A percentile compares a stretch with the other conserved stretches of the same genome.
Evolutionary conservation across 2,113 vertebrate species (phyloP).

Genomic region (Oryzias melastigma): DNA sequence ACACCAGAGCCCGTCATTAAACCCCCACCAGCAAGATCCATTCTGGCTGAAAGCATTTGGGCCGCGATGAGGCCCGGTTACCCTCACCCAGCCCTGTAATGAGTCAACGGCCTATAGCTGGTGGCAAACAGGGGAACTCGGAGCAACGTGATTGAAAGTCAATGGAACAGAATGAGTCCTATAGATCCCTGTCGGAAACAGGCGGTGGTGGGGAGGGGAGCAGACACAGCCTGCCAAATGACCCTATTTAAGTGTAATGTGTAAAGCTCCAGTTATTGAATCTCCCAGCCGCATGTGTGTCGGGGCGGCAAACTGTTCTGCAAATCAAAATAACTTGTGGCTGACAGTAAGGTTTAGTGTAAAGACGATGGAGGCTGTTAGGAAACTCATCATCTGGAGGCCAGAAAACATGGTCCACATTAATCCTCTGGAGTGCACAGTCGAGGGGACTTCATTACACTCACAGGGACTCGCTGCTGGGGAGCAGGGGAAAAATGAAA

Average conservation of each 20-base stretch:
- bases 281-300: conserved; percentile 23
- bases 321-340: conserved; percentile 35
- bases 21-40: conserved; percentile 27
- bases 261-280: conserved; percentile 49
- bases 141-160: conserved; percentile 67
- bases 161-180: conserved; percentile 58
- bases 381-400: conserved; percentile 26
- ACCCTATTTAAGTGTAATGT: conserved; percentile 63
- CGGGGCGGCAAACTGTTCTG: conserved; percentile 24
- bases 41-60: conserved; percentile 27
- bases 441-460: conserved; percentile 15
- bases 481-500: conserved; percentile 9
- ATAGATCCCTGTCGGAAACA: conserved; percentile 56
- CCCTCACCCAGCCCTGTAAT: conserved; percentile 46
- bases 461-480: conserved; percentile 18
- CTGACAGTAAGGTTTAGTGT: conserved; percentile 28
- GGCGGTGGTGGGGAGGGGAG: conserved; percentile 35
- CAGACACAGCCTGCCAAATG: conserved; percentile 49
- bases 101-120: conserved; percentile 36
- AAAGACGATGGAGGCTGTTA: conserved; percentile 16
- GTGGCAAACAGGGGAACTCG: conserved; percentile 34
- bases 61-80: conserved; percentile 45
- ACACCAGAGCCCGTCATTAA: conserved; percentile 33
- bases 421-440: conserved; percentile 14
- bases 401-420: conserved; percentile 15